Base-by-base conservation (phyloP, 2,113 vertebrate species). In the Esox niger region DNA sequence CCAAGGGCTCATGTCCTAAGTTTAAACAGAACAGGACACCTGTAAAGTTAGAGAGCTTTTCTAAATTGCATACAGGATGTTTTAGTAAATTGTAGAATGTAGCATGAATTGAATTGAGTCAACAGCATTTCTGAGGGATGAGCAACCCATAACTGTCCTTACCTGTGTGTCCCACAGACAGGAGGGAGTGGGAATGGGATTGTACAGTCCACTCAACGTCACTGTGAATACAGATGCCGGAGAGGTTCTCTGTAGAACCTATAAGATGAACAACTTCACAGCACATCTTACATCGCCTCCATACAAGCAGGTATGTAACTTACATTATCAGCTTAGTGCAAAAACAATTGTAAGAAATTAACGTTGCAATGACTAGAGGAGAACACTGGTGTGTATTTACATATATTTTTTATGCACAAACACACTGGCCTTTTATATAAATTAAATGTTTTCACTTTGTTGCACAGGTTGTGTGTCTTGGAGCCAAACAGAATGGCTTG, bases 391-490 rank as follows among this genome's bases (percentile, higher is more conserved):
- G 35, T 38, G 11, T 38, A n/a, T n/a, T n/a, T n/a, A n/a, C n/a
- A n/a, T 38, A 38, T 43, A 43, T 43, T 43, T 43, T 43, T 43
- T 43, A 43, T 43, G 35, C 35, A 43, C 11, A 43, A 13, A 43
- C 35, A 10, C 35, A 43, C 15, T 10, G 35, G 35, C 15, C 35
- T 2, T 43, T 2, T 43, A n/a, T 43, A 15, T 43, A 3, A 43
- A 43, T 15, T 3, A 43, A 43, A 43, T 2, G 10, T 13, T 13
- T 4, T 17, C 11, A 43, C 13, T 17, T 43, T 2, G 0, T 32
- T 29, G 76, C 82, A 23, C 64, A 94, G 93, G 90, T 94, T 52
- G 90, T 94, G 73, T 93, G 91, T 79, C 76, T 91, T 82, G 92
- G 93, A 49, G 93, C 93, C 33, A 87, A 87, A 78, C 92, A 93